A percentile compares a stretch with the other conserved stretches of the same genome.
phyloP scores from a whole-genome alignment of 2,888 invertebrate genomes.

The Gasteruption jaculator region DNA sequence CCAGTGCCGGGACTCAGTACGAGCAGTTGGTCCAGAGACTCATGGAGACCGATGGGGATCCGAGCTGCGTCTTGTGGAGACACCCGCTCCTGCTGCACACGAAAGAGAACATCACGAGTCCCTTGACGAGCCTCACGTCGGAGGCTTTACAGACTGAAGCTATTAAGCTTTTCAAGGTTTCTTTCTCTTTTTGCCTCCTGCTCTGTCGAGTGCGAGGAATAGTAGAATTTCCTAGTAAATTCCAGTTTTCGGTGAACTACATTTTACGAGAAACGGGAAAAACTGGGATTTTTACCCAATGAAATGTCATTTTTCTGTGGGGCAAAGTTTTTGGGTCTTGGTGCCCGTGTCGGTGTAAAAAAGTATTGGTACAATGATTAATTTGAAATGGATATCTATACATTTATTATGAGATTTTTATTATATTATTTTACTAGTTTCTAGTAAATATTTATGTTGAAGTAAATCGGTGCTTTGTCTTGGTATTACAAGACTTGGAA shows the following conservation, averaged over 20 bases:
- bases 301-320: not conserved
- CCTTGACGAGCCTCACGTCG: constrained; percentile 85
- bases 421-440: too few species aligned
- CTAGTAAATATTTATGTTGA: too few species aligned
- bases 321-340: too few species aligned
- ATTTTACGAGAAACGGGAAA: too few species aligned
- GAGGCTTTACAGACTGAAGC: constrained; percentile 87
- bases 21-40: constrained; percentile 93
- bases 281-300: not conserved
- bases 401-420: too few species aligned
- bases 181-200: not conserved
- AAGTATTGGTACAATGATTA: too few species aligned
- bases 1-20: constrained; percentile 90
- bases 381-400: too few species aligned
- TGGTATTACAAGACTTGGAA: too few species aligned
- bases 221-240: not conserved
- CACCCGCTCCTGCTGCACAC: constrained; percentile 87
- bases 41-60: constrained; percentile 94
- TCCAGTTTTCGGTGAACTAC: too few species aligned
- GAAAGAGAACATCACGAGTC: constrained; percentile 85
- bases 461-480: too few species aligned
- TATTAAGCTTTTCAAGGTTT: constrained; percentile 87
- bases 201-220: too few species aligned
- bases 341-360: too few species aligned
- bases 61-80: constrained; percentile 89